A percentile compares a stretch with the other conserved stretches of the same genome.
phyloP scores from a whole-genome alignment of 2,113 vertebrate genomes.

The Xiphophorus maculatus region DNA sequence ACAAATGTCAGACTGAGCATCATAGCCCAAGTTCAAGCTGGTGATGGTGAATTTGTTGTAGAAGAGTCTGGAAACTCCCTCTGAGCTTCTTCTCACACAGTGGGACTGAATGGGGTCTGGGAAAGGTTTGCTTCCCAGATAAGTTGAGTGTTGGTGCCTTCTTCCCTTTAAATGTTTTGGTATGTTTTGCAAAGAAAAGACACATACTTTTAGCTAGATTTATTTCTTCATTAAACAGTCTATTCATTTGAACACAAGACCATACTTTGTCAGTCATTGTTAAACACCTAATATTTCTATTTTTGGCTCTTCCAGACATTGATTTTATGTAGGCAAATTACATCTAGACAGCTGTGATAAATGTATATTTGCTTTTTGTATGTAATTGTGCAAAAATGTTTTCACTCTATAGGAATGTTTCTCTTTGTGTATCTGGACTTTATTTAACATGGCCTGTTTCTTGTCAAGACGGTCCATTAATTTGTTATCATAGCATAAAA shows the following conservation, averaged over 20 bases:
- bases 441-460: slow-evolving; percentile 51
- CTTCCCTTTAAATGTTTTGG: slow-evolving; percentile 13
- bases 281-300: slow-evolving; percentile 7
- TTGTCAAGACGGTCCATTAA: slow-evolving; percentile 32
- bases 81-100: slow-evolving; percentile 24
- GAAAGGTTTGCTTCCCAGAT: slow-evolving; percentile 79
- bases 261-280: slow-evolving; percentile 1
- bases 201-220: slow-evolving; percentile 5
- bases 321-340: slow-evolving; percentile 16
- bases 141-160: slow-evolving; percentile 33
- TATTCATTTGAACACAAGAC: slow-evolving; percentile 5
- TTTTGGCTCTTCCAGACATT: slow-evolving; percentile 14
- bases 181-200: slow-evolving; percentile 19
- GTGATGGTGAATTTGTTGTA: slow-evolving; percentile 58
- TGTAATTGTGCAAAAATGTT: slow-evolving; percentile 43
- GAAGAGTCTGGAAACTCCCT: slow-evolving; percentile 47
- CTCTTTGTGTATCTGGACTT: slow-evolving; percentile 53
- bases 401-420: slow-evolving; percentile 64
- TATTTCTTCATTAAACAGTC: slow-evolving; percentile 1
- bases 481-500: slow-evolving; percentile 59
- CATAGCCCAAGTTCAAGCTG: slow-evolving; percentile 41
- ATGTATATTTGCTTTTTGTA: slow-evolving; percentile 43
- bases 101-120: slow-evolving; percentile 57
- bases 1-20: slow-evolving; percentile 68
- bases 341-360: slow-evolving; percentile 50